These are phyloP conservation scores for Lordiphosa mommai DNA, from an alignment of 1,140 invertebrate genomes.

Conservation along the genomic window DNA sequence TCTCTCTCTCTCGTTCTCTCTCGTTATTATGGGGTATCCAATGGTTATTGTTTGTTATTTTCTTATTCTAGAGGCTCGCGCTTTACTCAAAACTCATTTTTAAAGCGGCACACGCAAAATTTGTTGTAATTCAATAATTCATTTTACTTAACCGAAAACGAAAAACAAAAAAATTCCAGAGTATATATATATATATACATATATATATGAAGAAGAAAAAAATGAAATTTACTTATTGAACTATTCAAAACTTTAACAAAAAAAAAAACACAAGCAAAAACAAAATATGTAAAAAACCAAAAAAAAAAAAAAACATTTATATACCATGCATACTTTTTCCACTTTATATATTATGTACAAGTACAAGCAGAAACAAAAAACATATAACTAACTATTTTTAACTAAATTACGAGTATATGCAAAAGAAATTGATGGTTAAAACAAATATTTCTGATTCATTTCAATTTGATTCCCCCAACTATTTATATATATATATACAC, in stretches of 20 bases:
- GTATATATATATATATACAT: constrained; percentile 31
- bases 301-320: constrained; percentile 38
- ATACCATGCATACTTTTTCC: constrained; percentile 60
- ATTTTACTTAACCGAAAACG: constrained; percentile 47
- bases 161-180: constrained; percentile 11
- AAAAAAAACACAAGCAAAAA: constrained; percentile 9
- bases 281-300: constrained; percentile 7
- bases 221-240: background rate
- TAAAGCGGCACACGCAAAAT: constrained; percentile 59
- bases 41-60: constrained; percentile 41
- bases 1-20: constrained; percentile 3
- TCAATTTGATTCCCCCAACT: constrained; percentile 24
- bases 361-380: constrained; percentile 16
- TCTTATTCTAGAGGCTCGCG: constrained; percentile 59
- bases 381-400: constrained; percentile 48
- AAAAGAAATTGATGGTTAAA: constrained; percentile 23
- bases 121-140: constrained; percentile 72
- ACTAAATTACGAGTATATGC: constrained; percentile 51
- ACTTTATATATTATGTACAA: constrained; percentile 65
- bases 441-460: constrained; percentile 18
- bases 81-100: constrained; percentile 59
- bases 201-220: constrained; percentile 17
- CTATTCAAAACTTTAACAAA: constrained; percentile 34
- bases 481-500: background rate
- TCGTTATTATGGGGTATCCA: constrained; percentile 1